Percentiles rank a stretch among this genome's conserved stretches.
Evolutionary conservation across 2,113 vertebrate species (phyloP).

Genomic region (Taurulus bubalis): DNA sequence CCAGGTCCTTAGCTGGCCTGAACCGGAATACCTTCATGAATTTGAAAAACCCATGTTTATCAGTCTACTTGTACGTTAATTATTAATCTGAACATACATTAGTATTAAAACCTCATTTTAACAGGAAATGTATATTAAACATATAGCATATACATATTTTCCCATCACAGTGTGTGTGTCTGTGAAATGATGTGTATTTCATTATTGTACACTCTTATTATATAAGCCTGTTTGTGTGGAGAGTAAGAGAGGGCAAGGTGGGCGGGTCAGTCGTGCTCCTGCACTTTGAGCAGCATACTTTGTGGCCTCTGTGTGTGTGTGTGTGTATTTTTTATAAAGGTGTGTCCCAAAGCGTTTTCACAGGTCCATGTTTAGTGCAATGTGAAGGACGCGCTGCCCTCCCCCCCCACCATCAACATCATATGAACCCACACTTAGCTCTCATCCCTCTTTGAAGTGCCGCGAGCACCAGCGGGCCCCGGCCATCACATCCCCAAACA

Average conservation of each 20-base stretch:
- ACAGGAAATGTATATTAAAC: too few relatives aligned
- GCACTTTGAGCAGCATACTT: not conserved
- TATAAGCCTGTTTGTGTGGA: constrained; percentile 14
- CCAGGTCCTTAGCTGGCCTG: too few relatives aligned
- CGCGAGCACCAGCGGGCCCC: constrained; percentile 46
- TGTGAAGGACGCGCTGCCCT: constrained; percentile 63
- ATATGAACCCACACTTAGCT: constrained; percentile 61
- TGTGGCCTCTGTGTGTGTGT: not conserved
- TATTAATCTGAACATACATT: too few relatives aligned
- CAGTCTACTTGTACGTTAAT: too few relatives aligned
- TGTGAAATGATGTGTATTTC: constrained; percentile 33
- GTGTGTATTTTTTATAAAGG: constrained; percentile 17
- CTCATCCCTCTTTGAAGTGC: constrained; percentile 64
- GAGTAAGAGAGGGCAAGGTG: not conserved
- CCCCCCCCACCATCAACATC: constrained; percentile 54
- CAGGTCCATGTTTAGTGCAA: constrained; percentile 49
- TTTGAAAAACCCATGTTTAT: too few relatives aligned
- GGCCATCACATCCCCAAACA: constrained; percentile 58
- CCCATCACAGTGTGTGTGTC: not conserved
- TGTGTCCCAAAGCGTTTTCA: constrained; percentile 41
- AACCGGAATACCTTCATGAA: too few relatives aligned
- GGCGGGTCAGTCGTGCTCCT: not conserved
- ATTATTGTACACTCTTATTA: constrained; percentile 36
- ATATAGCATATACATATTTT: too few relatives aligned
- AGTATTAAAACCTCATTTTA: too few relatives aligned